phyloP scores from a whole-genome alignment of 2,113 vertebrate genomes.

The Okapia johnstoni region DNA sequence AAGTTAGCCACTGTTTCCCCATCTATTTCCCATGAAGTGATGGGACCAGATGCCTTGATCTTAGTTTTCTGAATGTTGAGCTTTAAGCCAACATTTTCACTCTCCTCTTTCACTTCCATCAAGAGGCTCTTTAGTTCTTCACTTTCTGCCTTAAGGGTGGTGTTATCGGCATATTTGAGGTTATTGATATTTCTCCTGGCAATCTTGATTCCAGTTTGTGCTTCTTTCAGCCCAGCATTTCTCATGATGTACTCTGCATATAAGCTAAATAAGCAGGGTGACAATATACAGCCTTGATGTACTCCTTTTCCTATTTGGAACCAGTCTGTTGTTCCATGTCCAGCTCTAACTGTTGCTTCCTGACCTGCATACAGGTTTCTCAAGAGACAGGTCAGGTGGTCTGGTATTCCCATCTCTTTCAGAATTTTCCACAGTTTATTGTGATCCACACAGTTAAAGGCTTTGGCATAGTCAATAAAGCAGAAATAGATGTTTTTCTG shows the following conservation, averaged over 20 bases:
- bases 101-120: not conserved
- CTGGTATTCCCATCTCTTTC: not conserved
- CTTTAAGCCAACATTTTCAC: not conserved
- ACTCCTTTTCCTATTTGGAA: not conserved
- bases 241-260: not conserved
- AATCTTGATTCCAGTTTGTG: not conserved
- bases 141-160: not conserved
- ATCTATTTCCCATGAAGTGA: not conserved
- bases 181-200: not conserved
- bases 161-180: not conserved
- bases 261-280: not conserved
- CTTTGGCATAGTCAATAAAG: not conserved
- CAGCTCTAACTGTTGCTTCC: not conserved
- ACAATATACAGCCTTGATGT: not conserved
- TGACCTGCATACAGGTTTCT: not conserved
- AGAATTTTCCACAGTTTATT: not conserved
- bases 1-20: not conserved
- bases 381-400: not conserved
- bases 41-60: not conserved
- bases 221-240: fast-evolving
- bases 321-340: not conserved
- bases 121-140: not conserved
- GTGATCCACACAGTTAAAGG: not conserved
- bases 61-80: not conserved
- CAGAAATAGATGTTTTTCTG: not conserved